A percentile compares a stretch with the other conserved stretches of the same genome.
phyloP scores from a whole-genome alignment of 2,888 invertebrate species.

The Nomada ferruginata region DNA sequence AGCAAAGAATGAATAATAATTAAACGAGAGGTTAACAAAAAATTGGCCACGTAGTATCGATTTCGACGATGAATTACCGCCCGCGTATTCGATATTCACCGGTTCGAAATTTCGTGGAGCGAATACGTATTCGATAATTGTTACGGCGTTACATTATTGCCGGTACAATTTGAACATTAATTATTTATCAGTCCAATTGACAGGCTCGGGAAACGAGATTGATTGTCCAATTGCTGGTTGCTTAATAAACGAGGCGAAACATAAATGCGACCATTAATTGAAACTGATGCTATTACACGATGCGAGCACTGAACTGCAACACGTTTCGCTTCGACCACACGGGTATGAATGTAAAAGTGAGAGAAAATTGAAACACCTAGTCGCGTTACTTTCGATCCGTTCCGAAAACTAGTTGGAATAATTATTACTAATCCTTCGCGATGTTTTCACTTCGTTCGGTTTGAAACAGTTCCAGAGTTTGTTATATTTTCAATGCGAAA shows the following conservation, averaged over 20 bases:
- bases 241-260: background rate
- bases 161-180: conserved; percentile 8
- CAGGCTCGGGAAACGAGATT: background rate
- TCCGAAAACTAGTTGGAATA: too few relatives aligned
- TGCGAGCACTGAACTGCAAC: background rate
- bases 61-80: background rate
- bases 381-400: background rate
- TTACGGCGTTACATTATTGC: conserved; percentile 5
- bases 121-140: background rate
- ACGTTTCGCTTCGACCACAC: background rate
- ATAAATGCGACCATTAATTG: background rate
- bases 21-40: too few relatives aligned
- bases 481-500: too few relatives aligned
- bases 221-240: background rate
- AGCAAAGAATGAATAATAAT: too few relatives aligned
- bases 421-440: too few relatives aligned
- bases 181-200: conserved; percentile 5
- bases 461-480: too few relatives aligned
- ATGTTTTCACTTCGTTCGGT: too few relatives aligned
- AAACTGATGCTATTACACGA: background rate
- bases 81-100: background rate
- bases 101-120: background rate
- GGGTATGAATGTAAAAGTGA: background rate
- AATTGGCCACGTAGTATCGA: too few relatives aligned
- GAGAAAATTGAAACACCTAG: background rate